Percentiles rank a stretch among this genome's conserved stretches.
phyloP scores from a whole-genome alignment of 2,888 invertebrate species.

The Agapetus fuscipes region DNA sequence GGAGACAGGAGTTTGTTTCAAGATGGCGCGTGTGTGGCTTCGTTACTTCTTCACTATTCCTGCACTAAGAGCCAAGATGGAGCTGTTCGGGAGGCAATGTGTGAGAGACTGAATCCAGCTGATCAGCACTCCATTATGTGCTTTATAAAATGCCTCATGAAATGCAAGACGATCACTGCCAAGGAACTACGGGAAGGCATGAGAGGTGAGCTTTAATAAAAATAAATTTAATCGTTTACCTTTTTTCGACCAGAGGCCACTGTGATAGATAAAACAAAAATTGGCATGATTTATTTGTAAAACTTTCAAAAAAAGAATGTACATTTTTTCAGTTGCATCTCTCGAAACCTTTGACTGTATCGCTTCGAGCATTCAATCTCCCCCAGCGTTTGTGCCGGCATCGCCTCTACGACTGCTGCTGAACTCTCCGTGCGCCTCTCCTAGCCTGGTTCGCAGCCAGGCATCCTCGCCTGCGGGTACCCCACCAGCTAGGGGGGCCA shows the following conservation, averaged over 20 bases:
- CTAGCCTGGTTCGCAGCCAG: too few relatives aligned
- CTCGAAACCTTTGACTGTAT: too few relatives aligned
- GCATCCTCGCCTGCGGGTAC: too few relatives aligned
- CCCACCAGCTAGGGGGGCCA: constrained; percentile 1
- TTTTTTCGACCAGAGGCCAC: too few relatives aligned
- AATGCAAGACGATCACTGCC: constrained; percentile 34
- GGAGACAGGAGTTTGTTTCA: constrained; percentile 29
- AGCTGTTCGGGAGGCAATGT: constrained; percentile 47
- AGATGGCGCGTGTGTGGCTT: constrained; percentile 38
- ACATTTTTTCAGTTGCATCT: too few relatives aligned
- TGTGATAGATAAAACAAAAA: too few relatives aligned
- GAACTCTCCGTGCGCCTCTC: too few relatives aligned
- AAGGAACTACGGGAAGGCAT: constrained; percentile 36
- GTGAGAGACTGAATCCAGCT: constrained; percentile 37
- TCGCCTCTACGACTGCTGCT: too few relatives aligned
- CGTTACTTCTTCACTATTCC: constrained; percentile 42
- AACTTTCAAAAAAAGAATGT: too few relatives aligned
- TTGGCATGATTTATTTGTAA: too few relatives aligned
- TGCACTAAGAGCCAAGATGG: constrained; percentile 45
- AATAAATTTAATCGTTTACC: neutral
- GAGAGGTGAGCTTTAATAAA: constrained; percentile 28
- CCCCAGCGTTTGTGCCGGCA: too few relatives aligned
- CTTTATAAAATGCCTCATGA: constrained; percentile 44
- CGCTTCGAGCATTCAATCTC: too few relatives aligned
- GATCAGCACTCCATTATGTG: constrained; percentile 46